Base-by-base conservation (phyloP, 2,113 vertebrate genomes). In the Phalacrocorax brasilianus region DNA sequence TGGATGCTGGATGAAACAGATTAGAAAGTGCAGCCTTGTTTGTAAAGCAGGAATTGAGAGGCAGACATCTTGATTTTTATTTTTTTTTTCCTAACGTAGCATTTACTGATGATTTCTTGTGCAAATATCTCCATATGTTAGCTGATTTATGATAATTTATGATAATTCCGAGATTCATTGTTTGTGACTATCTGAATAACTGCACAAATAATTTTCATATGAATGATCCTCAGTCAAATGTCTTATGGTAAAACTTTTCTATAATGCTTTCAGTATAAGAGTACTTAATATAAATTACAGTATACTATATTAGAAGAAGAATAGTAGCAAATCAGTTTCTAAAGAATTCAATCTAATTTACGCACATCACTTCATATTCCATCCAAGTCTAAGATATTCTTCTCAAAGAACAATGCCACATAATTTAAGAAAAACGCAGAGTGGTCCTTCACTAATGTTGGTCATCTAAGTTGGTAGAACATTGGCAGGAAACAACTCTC, bases 361-460 rank as follows among this genome's bases (percentile, higher is more conserved):
- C 1, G 2, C 50, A 42, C 22, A 49, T 47, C 20, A 38, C 18
- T 91, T 76, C 15, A 12, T 89, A 52, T 93, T 67, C 66, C 30
- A 9, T 58, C 26, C 56, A 61, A 63, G 53, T 94, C 58, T 86
- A 83, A 95, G 94, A 85, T 94, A 72, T 70, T 91, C 86, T 97
- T 96, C 85, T 91, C 47, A 74, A 65, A 86, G 38, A 67, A 52
- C 59, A 61, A 19, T 58, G 38, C 22, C n/a, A 32, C 11, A 11
- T 85, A 76, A 83, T 67, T 83, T 76, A 14, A 88, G 53, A 58
- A 53, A 77, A 61, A 19, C 0, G 2, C 13, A 13, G n/a, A 66
- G 28, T 92, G 55, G 33, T 65, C 82, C 86, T 85, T 42, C 45
- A 73, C 45, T 95, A 27, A 17, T 5, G 14, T 79, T 70, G 88